Conservation (phyloP, 2,888 invertebrate species). For the Cenopis cana region DNA sequence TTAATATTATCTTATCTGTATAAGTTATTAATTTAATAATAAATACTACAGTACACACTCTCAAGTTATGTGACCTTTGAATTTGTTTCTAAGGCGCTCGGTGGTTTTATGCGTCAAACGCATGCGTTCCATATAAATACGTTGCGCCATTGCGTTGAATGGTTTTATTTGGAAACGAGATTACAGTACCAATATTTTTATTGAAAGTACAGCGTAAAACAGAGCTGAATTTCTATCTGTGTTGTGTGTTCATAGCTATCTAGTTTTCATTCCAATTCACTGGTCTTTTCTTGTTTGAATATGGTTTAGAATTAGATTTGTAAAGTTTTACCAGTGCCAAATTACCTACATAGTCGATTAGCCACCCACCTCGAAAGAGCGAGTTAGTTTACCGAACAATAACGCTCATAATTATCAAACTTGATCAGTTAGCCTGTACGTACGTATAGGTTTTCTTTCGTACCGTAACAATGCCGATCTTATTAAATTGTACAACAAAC, state of each 20-base stretch:
- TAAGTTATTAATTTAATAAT: neutral
- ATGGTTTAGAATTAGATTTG: neutral
- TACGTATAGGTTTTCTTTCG: constrained; percentile 17
- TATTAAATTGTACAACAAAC: constrained; percentile 44
- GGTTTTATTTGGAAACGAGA: no score
- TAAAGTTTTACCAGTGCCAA: neutral
- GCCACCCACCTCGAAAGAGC: neutral
- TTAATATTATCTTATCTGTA: neutral
- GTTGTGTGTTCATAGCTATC: no score
- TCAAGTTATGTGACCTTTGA: neutral
- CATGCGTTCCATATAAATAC: no score
- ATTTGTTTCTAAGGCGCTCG: no score
- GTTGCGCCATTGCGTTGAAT: no score
- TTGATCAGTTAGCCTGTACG: neutral
- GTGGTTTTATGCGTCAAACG: no score
- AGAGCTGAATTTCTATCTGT: no score
- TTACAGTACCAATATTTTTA: no score
- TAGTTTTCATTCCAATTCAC: no score
- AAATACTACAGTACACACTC: no score
- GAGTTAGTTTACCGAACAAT: neutral
- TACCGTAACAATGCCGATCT: constrained; percentile 36
- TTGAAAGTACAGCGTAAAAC: no score
- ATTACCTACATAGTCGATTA: neutral
- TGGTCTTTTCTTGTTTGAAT: neutral
- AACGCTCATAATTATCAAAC: constrained; percentile 6